Evolutionary conservation across 1,140 invertebrate genomes (phyloP).

Genomic region (Orussus abietinus): DNA sequence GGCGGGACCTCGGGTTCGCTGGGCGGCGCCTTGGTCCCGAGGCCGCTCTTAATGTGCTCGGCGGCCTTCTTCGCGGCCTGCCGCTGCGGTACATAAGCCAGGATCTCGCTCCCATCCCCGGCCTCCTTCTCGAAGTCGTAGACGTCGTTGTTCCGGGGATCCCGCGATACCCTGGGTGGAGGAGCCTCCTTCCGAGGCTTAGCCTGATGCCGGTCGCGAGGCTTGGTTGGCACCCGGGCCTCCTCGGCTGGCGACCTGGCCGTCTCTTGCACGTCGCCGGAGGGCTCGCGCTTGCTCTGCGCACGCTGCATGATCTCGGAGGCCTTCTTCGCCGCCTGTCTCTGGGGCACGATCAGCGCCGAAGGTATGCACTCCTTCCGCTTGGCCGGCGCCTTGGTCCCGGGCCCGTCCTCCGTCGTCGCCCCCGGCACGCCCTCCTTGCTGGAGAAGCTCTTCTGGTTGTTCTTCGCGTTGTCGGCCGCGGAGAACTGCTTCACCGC

Average conservation of each 20-base stretch:
- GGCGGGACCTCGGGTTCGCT: background rate
- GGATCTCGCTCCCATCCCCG: slow-evolving; percentile 64
- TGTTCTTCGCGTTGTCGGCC: slow-evolving; percentile 39
- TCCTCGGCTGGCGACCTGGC: slow-evolving; percentile 37
- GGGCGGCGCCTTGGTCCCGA: slow-evolving; percentile 58
- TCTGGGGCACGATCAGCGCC: slow-evolving; percentile 83
- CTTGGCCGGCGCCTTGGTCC: slow-evolving; percentile 46
- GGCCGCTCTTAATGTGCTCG: slow-evolving; percentile 80
- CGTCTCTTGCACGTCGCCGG: slow-evolving; percentile 23
- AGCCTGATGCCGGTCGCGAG: slow-evolving; percentile 45
- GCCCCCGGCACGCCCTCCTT: slow-evolving; percentile 25
- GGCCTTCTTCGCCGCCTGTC: slow-evolving; percentile 86
- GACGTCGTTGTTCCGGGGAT: slow-evolving; percentile 51
- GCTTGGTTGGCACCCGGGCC: slow-evolving; percentile 24
- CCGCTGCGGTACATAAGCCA: slow-evolving; percentile 82
- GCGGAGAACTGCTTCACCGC: slow-evolving; percentile 75
- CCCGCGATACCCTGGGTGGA: slow-evolving; percentile 38
- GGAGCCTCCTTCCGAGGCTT: slow-evolving; percentile 40
- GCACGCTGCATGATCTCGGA: slow-evolving; percentile 73
- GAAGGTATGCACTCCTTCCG: slow-evolving; percentile 66
- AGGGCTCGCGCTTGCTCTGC: slow-evolving; percentile 40
- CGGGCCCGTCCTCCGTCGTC: slow-evolving; percentile 24
- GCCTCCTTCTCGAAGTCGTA: slow-evolving; percentile 64
- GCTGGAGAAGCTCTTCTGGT: slow-evolving; percentile 31
- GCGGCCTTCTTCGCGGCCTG: slow-evolving; percentile 89